Evolutionary conservation across 1,140 invertebrate species (phyloP).

Genomic region (Akabosia matsudoensis): DNA sequence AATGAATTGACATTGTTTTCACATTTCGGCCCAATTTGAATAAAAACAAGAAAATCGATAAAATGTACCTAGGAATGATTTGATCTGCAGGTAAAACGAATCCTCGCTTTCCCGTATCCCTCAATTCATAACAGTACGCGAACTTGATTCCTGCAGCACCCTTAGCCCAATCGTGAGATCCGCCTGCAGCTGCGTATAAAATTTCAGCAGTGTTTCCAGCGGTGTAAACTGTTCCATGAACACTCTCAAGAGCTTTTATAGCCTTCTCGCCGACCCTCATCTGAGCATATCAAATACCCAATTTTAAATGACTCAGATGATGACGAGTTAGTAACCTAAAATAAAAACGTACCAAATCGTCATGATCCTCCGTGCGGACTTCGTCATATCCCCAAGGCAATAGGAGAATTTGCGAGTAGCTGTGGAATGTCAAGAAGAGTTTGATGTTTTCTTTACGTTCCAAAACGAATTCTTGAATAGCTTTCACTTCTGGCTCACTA

Average conservation of each 20-base stretch:
- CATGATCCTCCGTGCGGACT: constrained; percentile 19
- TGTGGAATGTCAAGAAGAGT: constrained; percentile 79
- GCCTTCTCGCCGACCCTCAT: constrained; percentile 51
- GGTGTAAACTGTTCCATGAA: constrained; percentile 55
- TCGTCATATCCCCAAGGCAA: constrained; percentile 17
- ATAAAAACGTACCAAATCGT: not conserved
- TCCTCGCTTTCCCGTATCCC: constrained; percentile 17
- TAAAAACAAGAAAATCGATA: not conserved
- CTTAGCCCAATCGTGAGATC: constrained; percentile 23
- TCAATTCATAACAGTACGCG: constrained; percentile 22
- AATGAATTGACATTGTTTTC: not conserved
- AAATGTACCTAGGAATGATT: constrained; percentile 31
- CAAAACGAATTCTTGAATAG: constrained; percentile 64
- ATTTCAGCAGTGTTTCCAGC: constrained; percentile 50
- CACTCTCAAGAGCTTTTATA: constrained; percentile 51
- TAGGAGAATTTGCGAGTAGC: constrained; percentile 66
- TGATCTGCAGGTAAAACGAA: constrained; percentile 40
- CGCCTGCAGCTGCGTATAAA: constrained; percentile 48
- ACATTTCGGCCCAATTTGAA: too few relatives aligned
- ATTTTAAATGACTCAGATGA: not conserved
- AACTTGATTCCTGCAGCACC: constrained; percentile 14
- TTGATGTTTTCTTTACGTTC: constrained; percentile 59
- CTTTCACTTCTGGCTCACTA: constrained; percentile 85
- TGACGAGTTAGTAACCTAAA: not conserved
- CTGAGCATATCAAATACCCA: too few relatives aligned